Evolutionary conservation across 2,113 vertebrate species (phyloP).

Genomic region (Cyprichromis sp.): DNA sequence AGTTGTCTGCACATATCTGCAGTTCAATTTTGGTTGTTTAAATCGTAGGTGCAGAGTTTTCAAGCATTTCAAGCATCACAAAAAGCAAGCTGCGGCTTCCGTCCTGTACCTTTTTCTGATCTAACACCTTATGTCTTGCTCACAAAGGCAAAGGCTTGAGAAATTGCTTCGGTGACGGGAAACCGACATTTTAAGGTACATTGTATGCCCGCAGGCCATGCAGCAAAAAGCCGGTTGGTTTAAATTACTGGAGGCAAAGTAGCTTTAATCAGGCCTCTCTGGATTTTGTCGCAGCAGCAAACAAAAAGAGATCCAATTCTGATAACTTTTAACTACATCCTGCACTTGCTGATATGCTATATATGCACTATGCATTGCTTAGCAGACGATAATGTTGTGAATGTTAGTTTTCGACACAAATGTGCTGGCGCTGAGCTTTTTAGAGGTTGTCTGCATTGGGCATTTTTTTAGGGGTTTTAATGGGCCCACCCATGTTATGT

Average conservation of each 20-base stretch:
- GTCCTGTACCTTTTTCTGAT: not conserved
- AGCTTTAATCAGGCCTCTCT: conserved; percentile 28
- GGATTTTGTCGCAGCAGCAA: not conserved
- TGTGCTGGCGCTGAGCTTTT: not conserved
- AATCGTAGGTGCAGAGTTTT: not conserved
- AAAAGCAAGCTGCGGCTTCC: not conserved
- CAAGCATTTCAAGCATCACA: not conserved
- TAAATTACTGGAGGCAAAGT: conserved; percentile 12
- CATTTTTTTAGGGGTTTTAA: not conserved
- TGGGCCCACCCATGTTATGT: not conserved
- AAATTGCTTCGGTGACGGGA: not conserved
- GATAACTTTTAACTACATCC: not conserved
- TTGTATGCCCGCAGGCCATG: conserved; percentile 3
- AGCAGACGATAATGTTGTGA: not conserved
- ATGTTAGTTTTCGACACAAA: not conserved
- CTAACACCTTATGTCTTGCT: not conserved
- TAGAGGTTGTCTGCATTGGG: not conserved
- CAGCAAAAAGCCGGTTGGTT: not conserved
- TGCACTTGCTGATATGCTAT: not conserved
- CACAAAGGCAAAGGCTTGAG: not conserved
- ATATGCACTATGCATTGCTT: not conserved
- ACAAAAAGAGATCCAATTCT: not conserved
- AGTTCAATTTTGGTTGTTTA: not conserved
- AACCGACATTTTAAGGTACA: not conserved
- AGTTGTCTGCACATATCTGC: not conserved